A percentile compares a stretch with the other conserved stretches of the same genome.
Evolutionary conservation across 2,113 vertebrate genomes (phyloP).

Genomic region (Protobothrops flavoviridis): DNA sequence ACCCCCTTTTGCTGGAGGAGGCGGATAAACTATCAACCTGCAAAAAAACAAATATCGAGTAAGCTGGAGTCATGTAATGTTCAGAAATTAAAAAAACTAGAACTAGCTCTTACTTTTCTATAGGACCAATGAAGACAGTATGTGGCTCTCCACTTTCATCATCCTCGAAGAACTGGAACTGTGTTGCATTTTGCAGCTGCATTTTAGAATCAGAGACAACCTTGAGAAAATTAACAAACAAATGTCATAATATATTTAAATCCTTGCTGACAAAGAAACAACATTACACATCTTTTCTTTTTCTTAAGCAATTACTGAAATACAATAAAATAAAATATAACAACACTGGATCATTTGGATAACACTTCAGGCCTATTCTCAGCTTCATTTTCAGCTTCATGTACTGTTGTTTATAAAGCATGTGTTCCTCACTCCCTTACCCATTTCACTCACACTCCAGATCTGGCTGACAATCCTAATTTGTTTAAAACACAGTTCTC

Average conservation of each 20-base stretch:
- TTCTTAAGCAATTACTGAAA: not conserved
- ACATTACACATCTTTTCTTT: not conserved
- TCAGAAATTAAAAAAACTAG: conserved; percentile 28
- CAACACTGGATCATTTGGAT: not conserved
- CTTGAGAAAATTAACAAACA: conserved; percentile 59
- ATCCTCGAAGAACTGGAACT: conserved; percentile 78
- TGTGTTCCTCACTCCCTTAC: not conserved
- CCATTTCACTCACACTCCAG: not conserved
- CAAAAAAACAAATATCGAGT: conserved; percentile 43
- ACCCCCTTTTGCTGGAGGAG: conserved; percentile 94
- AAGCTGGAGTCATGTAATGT: conserved; percentile 21
- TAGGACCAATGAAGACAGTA: conserved; percentile 90
- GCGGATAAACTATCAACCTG: conserved; percentile 95
- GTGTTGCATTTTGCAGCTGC: conserved; percentile 74
- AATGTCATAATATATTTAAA: not conserved
- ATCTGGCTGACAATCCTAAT: not conserved
- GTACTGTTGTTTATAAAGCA: not conserved
- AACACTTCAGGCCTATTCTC: not conserved
- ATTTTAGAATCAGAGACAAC: conserved; percentile 71
- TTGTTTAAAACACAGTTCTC: not conserved
- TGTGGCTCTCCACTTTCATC: conserved; percentile 88
- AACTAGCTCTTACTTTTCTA: conserved; percentile 84
- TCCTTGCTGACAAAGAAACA: not conserved
- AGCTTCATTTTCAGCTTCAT: not conserved
- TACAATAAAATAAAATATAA: not conserved